phyloP scores from a whole-genome alignment of 2,113 vertebrate species.

The Lampris megalopsis region DNA sequence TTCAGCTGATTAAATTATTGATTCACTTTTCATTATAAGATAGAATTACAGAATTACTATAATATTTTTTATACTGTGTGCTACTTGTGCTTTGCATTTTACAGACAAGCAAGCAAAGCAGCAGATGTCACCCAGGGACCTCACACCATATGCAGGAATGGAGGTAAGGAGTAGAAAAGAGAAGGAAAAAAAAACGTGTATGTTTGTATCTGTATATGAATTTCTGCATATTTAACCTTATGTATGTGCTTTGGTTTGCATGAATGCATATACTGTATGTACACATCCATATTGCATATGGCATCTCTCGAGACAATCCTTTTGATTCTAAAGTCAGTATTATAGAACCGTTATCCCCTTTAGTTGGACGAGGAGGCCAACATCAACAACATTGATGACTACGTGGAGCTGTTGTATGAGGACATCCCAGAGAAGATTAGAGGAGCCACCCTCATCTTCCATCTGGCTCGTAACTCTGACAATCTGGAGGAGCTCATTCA shows the following conservation, averaged over 20 bases:
- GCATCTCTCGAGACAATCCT: constrained; percentile 6
- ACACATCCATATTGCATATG: constrained; percentile 22
- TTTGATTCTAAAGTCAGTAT: not conserved
- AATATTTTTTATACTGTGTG: not conserved
- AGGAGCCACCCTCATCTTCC: constrained; percentile 91
- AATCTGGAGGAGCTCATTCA: constrained; percentile 92
- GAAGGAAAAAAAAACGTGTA: not conserved
- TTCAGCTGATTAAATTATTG: not conserved
- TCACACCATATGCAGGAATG: constrained; percentile 90
- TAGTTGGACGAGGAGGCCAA: constrained; percentile 94
- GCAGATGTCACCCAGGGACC: constrained; percentile 86
- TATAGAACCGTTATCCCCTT: not conserved
- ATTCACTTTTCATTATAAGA: not conserved
- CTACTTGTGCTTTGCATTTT: constrained; percentile 15
- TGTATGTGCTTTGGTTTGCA: not conserved
- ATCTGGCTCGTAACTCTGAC: constrained; percentile 92
- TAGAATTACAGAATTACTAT: not conserved
- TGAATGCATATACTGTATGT: constrained; percentile 35
- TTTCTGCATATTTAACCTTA: not conserved
- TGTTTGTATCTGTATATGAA: not conserved
- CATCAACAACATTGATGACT: constrained; percentile 92
- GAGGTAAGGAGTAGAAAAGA: constrained; percentile 83
- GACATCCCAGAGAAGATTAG: constrained; percentile 92
- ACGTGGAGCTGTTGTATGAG: constrained; percentile 93
- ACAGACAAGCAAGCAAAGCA: constrained; percentile 88